Percentiles rank a stretch among this genome's conserved stretches.
These are phyloP conservation scores for Nezara viridula DNA, from an alignment of 2,888 invertebrate species.

Conservation along the genomic window DNA sequence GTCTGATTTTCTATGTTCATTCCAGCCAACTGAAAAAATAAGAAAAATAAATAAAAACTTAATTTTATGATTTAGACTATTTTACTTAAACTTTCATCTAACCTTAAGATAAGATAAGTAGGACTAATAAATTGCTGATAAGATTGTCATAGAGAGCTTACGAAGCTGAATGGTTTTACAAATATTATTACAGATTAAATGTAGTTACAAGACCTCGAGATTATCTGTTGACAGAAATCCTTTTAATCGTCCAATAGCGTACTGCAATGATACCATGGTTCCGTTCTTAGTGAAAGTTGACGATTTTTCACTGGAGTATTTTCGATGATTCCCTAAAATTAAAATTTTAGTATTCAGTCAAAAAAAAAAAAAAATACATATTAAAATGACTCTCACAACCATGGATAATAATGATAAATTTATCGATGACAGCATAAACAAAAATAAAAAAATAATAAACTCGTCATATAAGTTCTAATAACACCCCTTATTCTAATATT, in stretches of 20 bases:
- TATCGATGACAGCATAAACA: too few relatives aligned
- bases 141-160: not conserved
- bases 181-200: not conserved
- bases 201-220: conserved; percentile 77
- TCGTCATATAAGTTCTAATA: too few relatives aligned
- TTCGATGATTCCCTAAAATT: conserved; percentile 89
- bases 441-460: too few relatives aligned
- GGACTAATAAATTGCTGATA: not conserved
- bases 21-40: conserved; percentile 78
- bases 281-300: conserved; percentile 89
- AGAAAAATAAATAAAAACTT: not conserved
- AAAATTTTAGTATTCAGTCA: conserved; percentile 13
- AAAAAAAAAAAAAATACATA: conserved; percentile 68
- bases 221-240: conserved; percentile 95
- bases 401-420: too few relatives aligned
- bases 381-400: not conserved
- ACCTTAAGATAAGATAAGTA: not conserved
- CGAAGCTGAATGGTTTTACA: not conserved
- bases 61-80: too few relatives aligned
- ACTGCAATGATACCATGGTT: conserved; percentile 91
- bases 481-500: too few relatives aligned
- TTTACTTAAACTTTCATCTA: not conserved
- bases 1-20: conserved; percentile 83
- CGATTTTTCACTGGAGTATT: conserved; percentile 92
- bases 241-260: conserved; percentile 95